A percentile compares a stretch with the other conserved stretches of the same genome.
phyloP scores from a whole-genome alignment of 1,140 invertebrate genomes.

The Habropoda laboriosa region DNA sequence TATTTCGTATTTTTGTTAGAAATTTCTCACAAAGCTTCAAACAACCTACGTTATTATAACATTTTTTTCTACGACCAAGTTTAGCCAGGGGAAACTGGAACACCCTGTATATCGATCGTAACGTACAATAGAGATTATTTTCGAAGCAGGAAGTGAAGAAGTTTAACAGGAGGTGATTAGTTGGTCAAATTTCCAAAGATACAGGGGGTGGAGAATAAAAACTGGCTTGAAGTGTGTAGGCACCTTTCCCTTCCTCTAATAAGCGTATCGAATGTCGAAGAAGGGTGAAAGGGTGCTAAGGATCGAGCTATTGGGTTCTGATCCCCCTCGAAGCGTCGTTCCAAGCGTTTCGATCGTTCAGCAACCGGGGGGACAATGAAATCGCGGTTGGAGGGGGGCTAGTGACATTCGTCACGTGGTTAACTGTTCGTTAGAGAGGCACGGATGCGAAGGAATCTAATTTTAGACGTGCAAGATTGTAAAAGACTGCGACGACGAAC shows the following conservation, averaged over 20 bases:
- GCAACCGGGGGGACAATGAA: slow-evolving; percentile 16
- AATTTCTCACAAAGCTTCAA: no score
- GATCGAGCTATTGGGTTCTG: not conserved
- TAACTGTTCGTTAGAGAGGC: slow-evolving; percentile 1
- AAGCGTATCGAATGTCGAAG: slow-evolving; percentile 25
- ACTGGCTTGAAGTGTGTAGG: not conserved
- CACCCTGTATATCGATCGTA: not conserved
- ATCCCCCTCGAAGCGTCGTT: slow-evolving; percentile 3
- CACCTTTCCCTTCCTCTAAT: slow-evolving; percentile 7
- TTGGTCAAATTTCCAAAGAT: not conserved
- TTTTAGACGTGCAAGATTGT: no score
- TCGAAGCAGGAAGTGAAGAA: not conserved
- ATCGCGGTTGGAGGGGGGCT: not conserved
- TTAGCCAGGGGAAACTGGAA: no score
- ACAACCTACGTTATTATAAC: no score
- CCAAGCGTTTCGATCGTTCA: slow-evolving; percentile 14
- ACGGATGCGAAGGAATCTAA: no score
- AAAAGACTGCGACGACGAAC: no score
- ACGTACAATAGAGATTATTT: not conserved
- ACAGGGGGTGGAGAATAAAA: not conserved
- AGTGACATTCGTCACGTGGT: not conserved
- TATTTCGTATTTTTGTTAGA: no score
- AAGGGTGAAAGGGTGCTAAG: slow-evolving; percentile 14
- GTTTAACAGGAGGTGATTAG: not conserved
- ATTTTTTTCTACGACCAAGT: no score